phyloP scores from a whole-genome alignment of 2,888 invertebrate species.

The Thecocarcelia acutangulata region DNA sequence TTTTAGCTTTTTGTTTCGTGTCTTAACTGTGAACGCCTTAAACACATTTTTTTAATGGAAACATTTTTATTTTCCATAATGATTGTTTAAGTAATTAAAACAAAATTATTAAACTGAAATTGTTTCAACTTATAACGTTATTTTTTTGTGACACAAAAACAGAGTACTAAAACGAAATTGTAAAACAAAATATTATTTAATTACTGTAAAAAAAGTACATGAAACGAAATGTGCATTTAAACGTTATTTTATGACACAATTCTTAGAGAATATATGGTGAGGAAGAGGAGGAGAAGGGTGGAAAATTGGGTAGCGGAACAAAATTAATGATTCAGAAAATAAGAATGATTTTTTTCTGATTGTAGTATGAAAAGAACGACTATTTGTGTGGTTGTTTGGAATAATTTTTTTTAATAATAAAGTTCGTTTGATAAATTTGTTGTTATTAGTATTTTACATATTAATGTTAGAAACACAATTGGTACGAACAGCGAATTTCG shows the following conservation, averaged over 20 bases:
- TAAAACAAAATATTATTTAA: conserved; percentile 11
- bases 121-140: not conserved
- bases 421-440: too few relatives aligned
- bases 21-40: not conserved
- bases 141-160: conserved; percentile 2
- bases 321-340: conserved; percentile 45
- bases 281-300: not conserved
- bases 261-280: not conserved
- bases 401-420: not conserved
- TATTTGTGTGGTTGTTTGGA: not conserved
- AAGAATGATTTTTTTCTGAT: not conserved
- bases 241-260: conserved; percentile 14
- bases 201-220: conserved; percentile 25
- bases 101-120: conserved; percentile 13
- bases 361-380: conserved; percentile 10
- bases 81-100: conserved; percentile 3
- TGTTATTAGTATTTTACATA: too few relatives aligned
- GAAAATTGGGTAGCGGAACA: conserved; percentile 17
- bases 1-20: not conserved
- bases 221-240: conserved; percentile 33
- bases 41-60: conserved; percentile 12
- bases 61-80: conserved; percentile 12
- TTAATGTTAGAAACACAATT: too few relatives aligned
- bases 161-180: conserved; percentile 5
- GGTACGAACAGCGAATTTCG: too few relatives aligned